Evolutionary conservation across 2,888 invertebrate species (phyloP).

Genomic region (Drosophila macrospina): DNA sequence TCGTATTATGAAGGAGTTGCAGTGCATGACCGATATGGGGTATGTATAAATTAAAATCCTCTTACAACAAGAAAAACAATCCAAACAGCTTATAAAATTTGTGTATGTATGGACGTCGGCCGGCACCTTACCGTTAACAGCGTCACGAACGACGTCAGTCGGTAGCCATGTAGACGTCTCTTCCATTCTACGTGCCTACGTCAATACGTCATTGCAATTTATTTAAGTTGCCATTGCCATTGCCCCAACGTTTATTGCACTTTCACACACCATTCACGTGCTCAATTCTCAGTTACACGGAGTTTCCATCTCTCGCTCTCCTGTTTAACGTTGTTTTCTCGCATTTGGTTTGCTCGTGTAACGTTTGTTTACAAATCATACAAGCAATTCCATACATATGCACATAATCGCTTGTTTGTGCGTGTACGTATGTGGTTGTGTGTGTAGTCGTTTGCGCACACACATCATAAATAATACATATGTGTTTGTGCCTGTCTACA

Average conservation of each 20-base stretch:
- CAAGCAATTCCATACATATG: conserved; percentile 3
- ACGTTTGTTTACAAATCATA: conserved; percentile 62
- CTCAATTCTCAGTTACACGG: conserved; percentile 38
- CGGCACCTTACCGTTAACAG: conserved; percentile 31
- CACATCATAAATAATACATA: neutral
- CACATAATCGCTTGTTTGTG: neutral
- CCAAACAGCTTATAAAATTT: conserved; percentile 4
- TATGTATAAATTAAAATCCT: conserved; percentile 80
- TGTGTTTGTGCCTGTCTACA: neutral
- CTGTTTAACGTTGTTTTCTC: neutral
- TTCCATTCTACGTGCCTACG: conserved; percentile 44
- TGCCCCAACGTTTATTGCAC: conserved; percentile 71
- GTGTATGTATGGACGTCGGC: conserved; percentile 4
- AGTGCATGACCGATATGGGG: conserved; percentile 92
- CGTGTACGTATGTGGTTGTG: too few relatives aligned
- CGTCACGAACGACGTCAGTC: conserved; percentile 75
- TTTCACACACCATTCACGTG: conserved; percentile 79
- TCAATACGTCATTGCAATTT: conserved; percentile 74
- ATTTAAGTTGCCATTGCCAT: conserved; percentile 56
- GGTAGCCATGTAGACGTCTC: conserved; percentile 35
- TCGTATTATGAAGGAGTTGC: conserved; percentile 92
- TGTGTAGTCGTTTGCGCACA: neutral
- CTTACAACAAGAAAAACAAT: neutral
- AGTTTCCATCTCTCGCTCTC: conserved; percentile 16
- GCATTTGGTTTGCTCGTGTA: conserved; percentile 25